Conservation (phyloP, 2,113 vertebrate genomes). For the Rhinogobius similis region DNA sequence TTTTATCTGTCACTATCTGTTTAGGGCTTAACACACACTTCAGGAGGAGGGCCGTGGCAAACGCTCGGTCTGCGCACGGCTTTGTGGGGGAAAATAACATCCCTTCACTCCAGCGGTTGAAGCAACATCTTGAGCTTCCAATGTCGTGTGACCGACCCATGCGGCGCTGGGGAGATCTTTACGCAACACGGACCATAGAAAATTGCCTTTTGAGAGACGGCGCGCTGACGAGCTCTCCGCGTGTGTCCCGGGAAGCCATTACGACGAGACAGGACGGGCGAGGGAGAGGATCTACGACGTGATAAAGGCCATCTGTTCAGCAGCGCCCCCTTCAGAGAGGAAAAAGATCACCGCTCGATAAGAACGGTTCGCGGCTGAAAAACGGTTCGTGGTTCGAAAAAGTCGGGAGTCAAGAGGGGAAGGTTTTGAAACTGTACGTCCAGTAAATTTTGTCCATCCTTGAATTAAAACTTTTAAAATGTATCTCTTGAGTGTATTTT, state of each 20-base stretch:
- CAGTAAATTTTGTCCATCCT: background rate
- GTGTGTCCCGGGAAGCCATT: slow-evolving; percentile 59
- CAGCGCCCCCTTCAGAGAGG: slow-evolving; percentile 31
- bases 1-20: slow-evolving; percentile 37
- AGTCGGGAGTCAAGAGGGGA: no score
- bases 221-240: slow-evolving; percentile 61
- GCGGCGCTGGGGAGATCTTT: slow-evolving; percentile 50
- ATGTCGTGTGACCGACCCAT: slow-evolving; percentile 50
- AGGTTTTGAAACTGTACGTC: background rate
- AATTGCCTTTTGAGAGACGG: slow-evolving; percentile 67
- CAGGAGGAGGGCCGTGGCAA: background rate
- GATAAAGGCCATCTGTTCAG: slow-evolving; percentile 45
- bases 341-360: background rate
- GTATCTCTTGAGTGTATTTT: no score
- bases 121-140: slow-evolving; percentile 35
- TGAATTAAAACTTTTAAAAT: no score
- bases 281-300: slow-evolving; percentile 22
- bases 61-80: slow-evolving; percentile 23
- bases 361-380: slow-evolving; percentile 5
- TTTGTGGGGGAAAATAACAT: slow-evolving; percentile 37
- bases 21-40: slow-evolving; percentile 29
- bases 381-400: no score
- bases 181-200: slow-evolving; percentile 54
- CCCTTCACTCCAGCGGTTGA: slow-evolving; percentile 31
- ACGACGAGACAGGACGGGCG: slow-evolving; percentile 33